These are phyloP conservation scores for Petrocephalus zakoni DNA, from an alignment of 2,113 vertebrate species.

Conservation along the genomic window DNA sequence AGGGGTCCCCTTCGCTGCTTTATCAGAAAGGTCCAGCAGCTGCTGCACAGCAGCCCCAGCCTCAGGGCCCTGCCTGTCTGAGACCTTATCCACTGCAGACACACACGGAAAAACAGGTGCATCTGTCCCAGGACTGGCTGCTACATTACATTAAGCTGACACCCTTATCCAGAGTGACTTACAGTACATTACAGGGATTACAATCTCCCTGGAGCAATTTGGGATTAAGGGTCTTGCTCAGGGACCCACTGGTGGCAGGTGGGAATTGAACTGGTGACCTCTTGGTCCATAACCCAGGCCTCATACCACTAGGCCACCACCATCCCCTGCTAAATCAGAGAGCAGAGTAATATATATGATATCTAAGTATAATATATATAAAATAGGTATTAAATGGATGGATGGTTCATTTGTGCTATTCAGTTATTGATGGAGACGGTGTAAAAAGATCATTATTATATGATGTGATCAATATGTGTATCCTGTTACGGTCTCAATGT, in stretches of 20 bases:
- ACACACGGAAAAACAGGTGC: background rate
- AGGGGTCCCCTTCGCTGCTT: slow-evolving; percentile 77
- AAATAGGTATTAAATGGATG: background rate
- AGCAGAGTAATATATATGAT: too few species aligned
- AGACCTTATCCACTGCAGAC: slow-evolving; percentile 61
- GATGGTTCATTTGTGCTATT: background rate
- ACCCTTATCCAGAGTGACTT: too few species aligned
- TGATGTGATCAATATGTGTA: background rate
- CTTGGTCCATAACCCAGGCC: too few species aligned
- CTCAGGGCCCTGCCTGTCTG: slow-evolving; percentile 85
- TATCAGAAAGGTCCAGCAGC: slow-evolving; percentile 79
- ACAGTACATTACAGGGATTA: too few species aligned
- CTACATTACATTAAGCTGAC: too few species aligned
- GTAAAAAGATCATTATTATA: background rate
- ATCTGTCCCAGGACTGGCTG: background rate
- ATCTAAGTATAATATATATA: too few species aligned
- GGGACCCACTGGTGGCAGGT: too few species aligned
- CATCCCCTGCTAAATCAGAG: too few species aligned
- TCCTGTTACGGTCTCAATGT: background rate
- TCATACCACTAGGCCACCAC: too few species aligned
- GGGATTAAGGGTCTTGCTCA: too few species aligned
- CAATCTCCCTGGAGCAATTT: too few species aligned
- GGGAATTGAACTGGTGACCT: too few species aligned
- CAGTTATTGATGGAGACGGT: background rate
- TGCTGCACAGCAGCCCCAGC: slow-evolving; percentile 90